These are phyloP conservation scores for Leptodactylus fallax DNA, from an alignment of 2,797 vertebrate species.

Conservation along the genomic window DNA sequence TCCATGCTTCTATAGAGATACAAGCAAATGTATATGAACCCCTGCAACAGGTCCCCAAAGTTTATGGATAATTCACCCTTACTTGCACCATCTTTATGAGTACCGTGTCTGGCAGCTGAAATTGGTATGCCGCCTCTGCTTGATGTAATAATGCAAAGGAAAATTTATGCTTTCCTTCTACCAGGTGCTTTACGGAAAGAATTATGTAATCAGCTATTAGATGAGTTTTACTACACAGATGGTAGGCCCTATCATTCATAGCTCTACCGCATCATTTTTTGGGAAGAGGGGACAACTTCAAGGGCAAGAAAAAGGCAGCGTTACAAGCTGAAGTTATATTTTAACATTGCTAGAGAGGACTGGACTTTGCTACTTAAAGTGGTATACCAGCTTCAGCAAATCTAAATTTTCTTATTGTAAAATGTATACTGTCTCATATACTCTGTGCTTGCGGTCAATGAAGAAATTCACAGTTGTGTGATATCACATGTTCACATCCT, in stretches of 20 bases:
- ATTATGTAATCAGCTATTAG: conserved; percentile 40
- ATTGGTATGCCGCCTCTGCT: conserved; percentile 19
- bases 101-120: conserved; percentile 1
- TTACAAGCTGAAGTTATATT: not conserved
- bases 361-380: not conserved
- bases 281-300: conserved; percentile 4
- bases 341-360: not conserved
- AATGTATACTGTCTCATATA: too few relatives aligned
- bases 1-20: not conserved
- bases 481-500: too few relatives aligned
- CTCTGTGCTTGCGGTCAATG: too few relatives aligned
- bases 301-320: not conserved
- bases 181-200: conserved; percentile 33
- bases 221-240: conserved; percentile 33
- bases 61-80: conserved; percentile 3
- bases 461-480: too few relatives aligned
- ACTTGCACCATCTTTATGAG: not conserved
- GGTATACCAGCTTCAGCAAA: not conserved
- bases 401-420: too few relatives aligned
- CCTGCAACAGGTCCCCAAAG: not conserved
- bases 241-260: conserved; percentile 7
- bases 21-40: not conserved
- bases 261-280: conserved; percentile 11
- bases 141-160: conserved; percentile 29
- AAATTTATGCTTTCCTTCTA: conserved; percentile 8